These are phyloP conservation scores for Tragelaphus scriptus DNA, from an alignment of 2,113 vertebrate genomes.

Conservation along the genomic window DNA sequence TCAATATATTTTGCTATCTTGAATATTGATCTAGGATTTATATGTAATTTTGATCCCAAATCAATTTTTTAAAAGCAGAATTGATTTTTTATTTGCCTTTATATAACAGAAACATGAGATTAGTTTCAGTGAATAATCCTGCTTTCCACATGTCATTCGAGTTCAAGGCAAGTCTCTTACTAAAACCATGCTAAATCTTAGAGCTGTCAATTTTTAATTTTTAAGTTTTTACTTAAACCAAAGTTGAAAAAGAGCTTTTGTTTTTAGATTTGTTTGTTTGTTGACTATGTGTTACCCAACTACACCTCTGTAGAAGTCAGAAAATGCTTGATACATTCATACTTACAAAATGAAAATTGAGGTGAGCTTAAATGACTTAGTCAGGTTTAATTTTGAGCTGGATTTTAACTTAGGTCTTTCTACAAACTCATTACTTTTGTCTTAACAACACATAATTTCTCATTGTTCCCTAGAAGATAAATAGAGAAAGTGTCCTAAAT, in stretches of 20 bases:
- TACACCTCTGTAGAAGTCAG: not conserved
- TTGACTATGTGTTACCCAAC: not conserved
- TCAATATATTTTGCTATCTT: conserved; percentile 23
- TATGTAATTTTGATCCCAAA: not conserved
- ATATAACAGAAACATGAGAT: conserved; percentile 35
- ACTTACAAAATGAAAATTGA: not conserved
- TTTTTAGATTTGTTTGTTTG: not conserved
- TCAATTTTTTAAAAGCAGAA: conserved; percentile 39
- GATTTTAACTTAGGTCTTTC: not conserved
- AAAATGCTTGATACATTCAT: not conserved
- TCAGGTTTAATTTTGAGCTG: not conserved
- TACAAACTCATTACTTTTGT: not conserved
- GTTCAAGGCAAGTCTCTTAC: not conserved
- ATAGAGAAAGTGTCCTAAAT: not conserved
- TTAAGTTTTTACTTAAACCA: conserved; percentile 8
- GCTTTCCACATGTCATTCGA: not conserved
- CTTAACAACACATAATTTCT: not conserved
- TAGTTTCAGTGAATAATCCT: conserved; percentile 32
- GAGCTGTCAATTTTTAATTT: not conserved
- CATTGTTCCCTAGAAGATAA: not conserved
- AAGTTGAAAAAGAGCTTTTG: not conserved
- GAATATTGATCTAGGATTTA: conserved; percentile 33
- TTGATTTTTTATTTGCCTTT: conserved; percentile 57
- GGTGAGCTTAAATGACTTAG: not conserved
- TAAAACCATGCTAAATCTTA: not conserved